Evolutionary conservation across 1,140 invertebrate species (phyloP).

Genomic region (Eulimnadia texana): DNA sequence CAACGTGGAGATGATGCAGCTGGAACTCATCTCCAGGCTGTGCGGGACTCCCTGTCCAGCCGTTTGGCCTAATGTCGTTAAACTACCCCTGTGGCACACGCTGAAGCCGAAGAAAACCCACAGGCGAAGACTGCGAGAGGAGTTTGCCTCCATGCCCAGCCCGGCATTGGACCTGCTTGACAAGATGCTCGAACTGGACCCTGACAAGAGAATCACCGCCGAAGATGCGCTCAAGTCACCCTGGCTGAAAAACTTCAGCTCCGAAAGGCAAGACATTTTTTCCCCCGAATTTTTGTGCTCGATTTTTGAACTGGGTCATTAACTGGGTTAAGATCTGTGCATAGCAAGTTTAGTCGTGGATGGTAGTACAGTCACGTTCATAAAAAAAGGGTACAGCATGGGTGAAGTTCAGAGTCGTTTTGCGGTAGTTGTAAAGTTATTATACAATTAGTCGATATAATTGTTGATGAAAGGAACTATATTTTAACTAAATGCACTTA

Average conservation of each 20-base stretch:
- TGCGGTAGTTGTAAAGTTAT: no score
- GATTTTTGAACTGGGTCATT: background rate
- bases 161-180: constrained; percentile 85
- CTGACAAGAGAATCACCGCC: constrained; percentile 80
- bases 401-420: no score
- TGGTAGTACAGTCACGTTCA: no score
- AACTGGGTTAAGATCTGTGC: no score
- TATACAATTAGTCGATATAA: no score
- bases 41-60: constrained; percentile 93
- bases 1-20: constrained; percentile 79
- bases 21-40: constrained; percentile 85
- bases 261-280: constrained; percentile 79
- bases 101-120: constrained; percentile 85
- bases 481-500: no score
- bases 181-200: constrained; percentile 92
- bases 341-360: no score
- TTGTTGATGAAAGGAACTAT: no score
- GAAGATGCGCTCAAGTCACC: constrained; percentile 81
- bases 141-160: constrained; percentile 80
- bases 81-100: constrained; percentile 80
- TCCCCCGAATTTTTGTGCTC: constrained; percentile 6
- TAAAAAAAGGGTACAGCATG: no score
- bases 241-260: constrained; percentile 87
- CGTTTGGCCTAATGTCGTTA: constrained; percentile 95
- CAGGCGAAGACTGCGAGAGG: constrained; percentile 73